These are phyloP conservation scores for Acrobasis consociella DNA, from an alignment of 2,888 invertebrate genomes.

Conservation along the genomic window DNA sequence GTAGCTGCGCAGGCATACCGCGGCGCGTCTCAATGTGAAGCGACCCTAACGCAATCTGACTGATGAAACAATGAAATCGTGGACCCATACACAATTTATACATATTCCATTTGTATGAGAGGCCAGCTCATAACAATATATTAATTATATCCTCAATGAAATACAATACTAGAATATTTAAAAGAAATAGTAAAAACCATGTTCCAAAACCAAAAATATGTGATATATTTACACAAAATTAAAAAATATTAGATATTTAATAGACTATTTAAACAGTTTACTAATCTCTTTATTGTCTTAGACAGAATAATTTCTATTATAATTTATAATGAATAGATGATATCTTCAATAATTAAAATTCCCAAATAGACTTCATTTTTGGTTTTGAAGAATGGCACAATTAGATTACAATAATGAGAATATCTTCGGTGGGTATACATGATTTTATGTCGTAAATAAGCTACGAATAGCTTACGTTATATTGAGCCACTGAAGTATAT, in stretches of 20 bases:
- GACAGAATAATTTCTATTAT: conserved; percentile 29
- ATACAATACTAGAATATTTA: conserved; percentile 28
- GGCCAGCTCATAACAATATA: conserved; percentile 53
- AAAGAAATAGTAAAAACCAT: conserved; percentile 52
- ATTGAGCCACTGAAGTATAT: conserved; percentile 80
- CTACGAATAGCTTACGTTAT: conserved; percentile 76
- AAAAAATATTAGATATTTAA: conserved; percentile 9
- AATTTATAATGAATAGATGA: conserved; percentile 11
- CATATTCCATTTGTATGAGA: conserved; percentile 47
- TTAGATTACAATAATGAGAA: conserved; percentile 49
- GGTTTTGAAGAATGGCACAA: conserved; percentile 68
- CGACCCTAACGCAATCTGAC: conserved; percentile 34
- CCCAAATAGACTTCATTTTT: conserved; percentile 45
- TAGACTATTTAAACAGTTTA: conserved; percentile 25
- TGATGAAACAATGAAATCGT: conserved; percentile 37
- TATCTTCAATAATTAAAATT: conserved; percentile 25
- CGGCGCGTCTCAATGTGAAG: too few species aligned
- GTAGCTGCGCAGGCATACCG: too few species aligned
- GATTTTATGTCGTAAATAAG: conserved; percentile 69
- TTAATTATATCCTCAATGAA: conserved; percentile 49
- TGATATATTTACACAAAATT: conserved; percentile 24
- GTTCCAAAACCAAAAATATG: conserved; percentile 62
- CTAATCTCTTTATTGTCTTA: conserved; percentile 34
- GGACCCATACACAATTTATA: conserved; percentile 43
- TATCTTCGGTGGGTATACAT: conserved; percentile 62